Evolutionary conservation across 2,888 invertebrate genomes (phyloP), one percentile per base, ranked within the genome.

Genomic region (Lithophane ornitopus): DNA sequence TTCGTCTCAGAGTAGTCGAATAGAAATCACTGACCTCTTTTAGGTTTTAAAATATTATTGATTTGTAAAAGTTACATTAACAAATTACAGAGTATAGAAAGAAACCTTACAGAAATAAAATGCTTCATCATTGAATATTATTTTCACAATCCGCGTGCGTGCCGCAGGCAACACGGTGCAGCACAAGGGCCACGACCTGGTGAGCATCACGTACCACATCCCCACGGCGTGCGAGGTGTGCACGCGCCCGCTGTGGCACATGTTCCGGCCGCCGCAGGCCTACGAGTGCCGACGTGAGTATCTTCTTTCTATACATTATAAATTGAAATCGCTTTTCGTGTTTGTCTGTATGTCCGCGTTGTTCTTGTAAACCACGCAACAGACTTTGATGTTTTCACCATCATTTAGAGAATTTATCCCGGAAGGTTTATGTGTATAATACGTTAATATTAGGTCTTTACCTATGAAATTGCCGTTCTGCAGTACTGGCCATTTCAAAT

Each of bases 161-260:
- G 6, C 0, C 0, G 1, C 92, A 96, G 96, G 94, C 54, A 98
- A 98, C 89, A 98, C 97, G 26, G 97, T 98, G 86, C 97, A 97
- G 89, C 98, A 98, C 93, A 99, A 99, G 94, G 98, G 99, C 22
- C 99, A 99, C 96, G 99, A 99, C 96, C 98, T 99, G 93, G 97
- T 99, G 85, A 98, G 98, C 94, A 99, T 99, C 91, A 98, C 98
- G 89, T 99, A 99, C 97, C 99, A 99, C 96, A 99, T 99, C 98
- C 99, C 99, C 74, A 99, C 99, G 19, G 98, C 98, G 88, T 99
- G 99, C 97, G 99, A 99, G 97, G 98, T 99, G 88, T 99, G 99
- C 97, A 98, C 99, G 85, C 99, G 99, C 92, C 99, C 99, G 90
- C 97, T 99, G 89, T 99, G 99, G 99, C 98, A 99, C 96, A 98